Percentiles rank a stretch among this genome's conserved stretches.
These are phyloP conservation scores for Enteromius viviparus DNA, from an alignment of 2,797 vertebrate species.

Conservation along the genomic window DNA sequence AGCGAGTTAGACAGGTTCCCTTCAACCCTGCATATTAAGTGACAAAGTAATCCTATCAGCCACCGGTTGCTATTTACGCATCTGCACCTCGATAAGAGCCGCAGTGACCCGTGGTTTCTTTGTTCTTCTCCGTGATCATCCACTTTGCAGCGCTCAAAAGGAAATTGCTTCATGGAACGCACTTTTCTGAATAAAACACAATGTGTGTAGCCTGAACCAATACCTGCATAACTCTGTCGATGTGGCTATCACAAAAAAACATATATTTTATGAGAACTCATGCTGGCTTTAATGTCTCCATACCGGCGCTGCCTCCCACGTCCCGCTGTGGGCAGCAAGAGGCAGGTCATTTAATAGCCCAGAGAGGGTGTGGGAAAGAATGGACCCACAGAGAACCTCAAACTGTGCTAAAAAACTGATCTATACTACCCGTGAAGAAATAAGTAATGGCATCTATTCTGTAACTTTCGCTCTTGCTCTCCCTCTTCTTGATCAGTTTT, in stretches of 20 bases:
- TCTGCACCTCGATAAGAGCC: slow-evolving; percentile 13
- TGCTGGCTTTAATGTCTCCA: slow-evolving; percentile 60
- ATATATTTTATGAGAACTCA: slow-evolving; percentile 53
- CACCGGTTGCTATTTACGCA: slow-evolving; percentile 35
- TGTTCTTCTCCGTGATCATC: slow-evolving; percentile 27
- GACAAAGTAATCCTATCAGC: slow-evolving; percentile 26
- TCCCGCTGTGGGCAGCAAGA: slow-evolving; percentile 49
- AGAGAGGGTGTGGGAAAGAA: slow-evolving; percentile 56
- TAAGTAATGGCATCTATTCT: slow-evolving; percentile 43
- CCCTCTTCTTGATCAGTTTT: slow-evolving; percentile 1
- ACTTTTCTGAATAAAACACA: slow-evolving; percentile 27
- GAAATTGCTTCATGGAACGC: slow-evolving; percentile 20
- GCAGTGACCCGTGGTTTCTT: not conserved
- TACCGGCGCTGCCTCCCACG: slow-evolving; percentile 57
- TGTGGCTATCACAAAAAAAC: slow-evolving; percentile 53
- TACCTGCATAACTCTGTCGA: slow-evolving; percentile 40
- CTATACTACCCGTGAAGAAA: slow-evolving; percentile 47
- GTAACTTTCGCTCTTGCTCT: slow-evolving; percentile 10
- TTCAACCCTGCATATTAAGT: slow-evolving; percentile 33
- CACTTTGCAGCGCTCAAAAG: slow-evolving; percentile 29
- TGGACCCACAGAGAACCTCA: slow-evolving; percentile 43
- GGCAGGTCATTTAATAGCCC: slow-evolving; percentile 63
- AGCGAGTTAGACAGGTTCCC: slow-evolving; percentile 6
- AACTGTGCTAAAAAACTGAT: slow-evolving; percentile 54
- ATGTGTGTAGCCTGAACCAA: slow-evolving; percentile 5